Evolutionary conservation across 92 coral and sea anemone genomes (phyloP), one percentile per base, ranked within the genome.

Genomic region (Palythoa grandis): DNA sequence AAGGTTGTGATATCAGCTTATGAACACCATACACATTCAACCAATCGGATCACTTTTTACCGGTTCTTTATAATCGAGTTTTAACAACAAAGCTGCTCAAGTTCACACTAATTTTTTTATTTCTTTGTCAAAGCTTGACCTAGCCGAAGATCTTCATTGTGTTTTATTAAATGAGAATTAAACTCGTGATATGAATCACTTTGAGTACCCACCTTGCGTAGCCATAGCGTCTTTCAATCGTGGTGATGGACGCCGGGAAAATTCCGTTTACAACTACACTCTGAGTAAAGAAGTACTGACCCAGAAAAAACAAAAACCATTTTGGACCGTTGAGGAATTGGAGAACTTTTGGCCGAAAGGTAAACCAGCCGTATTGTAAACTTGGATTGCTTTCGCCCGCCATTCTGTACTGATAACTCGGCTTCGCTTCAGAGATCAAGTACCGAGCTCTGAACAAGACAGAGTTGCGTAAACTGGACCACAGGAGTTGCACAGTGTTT

Each of bases 211-310:
- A 95, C 98, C 98, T 95, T 70, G 97, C 83, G 82, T 83, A 91
- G 52, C 95, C 97, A 80, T 90, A 95, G 25, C 97, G 92, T 79
- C 87, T 92, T 90, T 95, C 97, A 17, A 93, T 92, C 24, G 98
- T 93, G 73, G 93, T 92, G 7, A 94, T 92, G 12, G 97, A 90
- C 2, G 93, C 98, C 15, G 98, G 94, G 77, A 87, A 95, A 15
- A 92, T 91, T 3, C 98, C 98, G 79, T 93, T 93, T 2, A 92
- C 91, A 0, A 93, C 93, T 15, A 95, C 91, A 54, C 97, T 92
- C 58, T 92, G 93, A 8, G 94, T 88, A 68, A 95, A 92, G 88
- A 88, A 83, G 72, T 88, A 95, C 87, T 82, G 89, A 60, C 95
- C 88, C 52, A 93, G 78, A 75, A 93, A 95, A 39, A 92, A 79